Evolutionary conservation across 2,888 invertebrate genomes (phyloP).

Genomic region (Furcula furcula): DNA sequence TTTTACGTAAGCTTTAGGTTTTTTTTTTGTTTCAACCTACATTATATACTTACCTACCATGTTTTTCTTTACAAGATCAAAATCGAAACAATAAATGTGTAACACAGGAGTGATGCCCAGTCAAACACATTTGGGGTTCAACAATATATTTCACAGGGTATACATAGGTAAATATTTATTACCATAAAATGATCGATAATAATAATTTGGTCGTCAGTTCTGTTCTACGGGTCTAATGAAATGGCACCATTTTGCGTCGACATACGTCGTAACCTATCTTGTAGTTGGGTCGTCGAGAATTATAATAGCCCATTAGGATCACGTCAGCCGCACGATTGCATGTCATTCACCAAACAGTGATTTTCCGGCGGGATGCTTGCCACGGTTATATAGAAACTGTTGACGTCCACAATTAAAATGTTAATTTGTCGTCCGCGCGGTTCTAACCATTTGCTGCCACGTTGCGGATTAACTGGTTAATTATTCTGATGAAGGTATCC

Average conservation of each 20-base stretch:
- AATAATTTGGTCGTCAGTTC: conserved; percentile 23
- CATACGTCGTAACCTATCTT: conserved; percentile 41
- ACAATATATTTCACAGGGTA: no score
- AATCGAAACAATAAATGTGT: no score
- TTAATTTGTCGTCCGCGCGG: conserved; percentile 48
- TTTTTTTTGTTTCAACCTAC: no score
- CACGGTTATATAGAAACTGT: conserved; percentile 41
- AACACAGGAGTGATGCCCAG: no score
- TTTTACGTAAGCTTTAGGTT: no score
- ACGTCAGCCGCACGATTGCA: conserved; percentile 66
- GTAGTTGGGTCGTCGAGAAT: conserved; percentile 47
- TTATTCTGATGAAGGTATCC: neutral
- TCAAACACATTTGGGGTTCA: no score
- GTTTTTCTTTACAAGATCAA: no score
- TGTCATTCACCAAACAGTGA: conserved; percentile 46
- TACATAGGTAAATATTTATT: no score
- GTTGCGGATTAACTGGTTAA: conserved; percentile 1
- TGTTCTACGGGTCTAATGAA: conserved; percentile 4
- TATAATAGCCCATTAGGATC: conserved; percentile 70
- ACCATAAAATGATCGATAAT: no score
- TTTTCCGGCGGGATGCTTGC: conserved; percentile 51
- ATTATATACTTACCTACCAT: no score
- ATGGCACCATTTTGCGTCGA: conserved; percentile 9
- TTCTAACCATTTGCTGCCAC: conserved; percentile 22
- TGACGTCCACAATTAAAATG: conserved; percentile 66